Base-by-base conservation (phyloP, 2,797 vertebrate genomes). In the Myripristis murdjan region DNA sequence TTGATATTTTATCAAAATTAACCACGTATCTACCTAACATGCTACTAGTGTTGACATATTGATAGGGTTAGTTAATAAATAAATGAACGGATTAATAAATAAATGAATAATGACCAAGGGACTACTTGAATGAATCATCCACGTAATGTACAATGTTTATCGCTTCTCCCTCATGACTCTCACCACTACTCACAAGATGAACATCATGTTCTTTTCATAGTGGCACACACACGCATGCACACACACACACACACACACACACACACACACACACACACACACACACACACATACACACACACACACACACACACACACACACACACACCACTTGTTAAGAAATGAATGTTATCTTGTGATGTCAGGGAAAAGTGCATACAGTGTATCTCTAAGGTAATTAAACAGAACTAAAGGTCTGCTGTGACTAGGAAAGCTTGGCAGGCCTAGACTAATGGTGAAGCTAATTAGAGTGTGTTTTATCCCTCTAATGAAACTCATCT, bases 401-500 rank as follows among this genome's bases (percentile, higher is more conserved):
- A 91, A 87, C 70, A 67, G 69, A 89, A 91, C 79, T 86, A 86
- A 90, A 90, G 91, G 90, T 91, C 89, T 91, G 83, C 75, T 83
- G 85, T 91, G 89, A 89, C 84, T 84, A 59, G 68, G 75, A 88
- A 82, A 69, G 54, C 77, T 90, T 88, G 88, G 83, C 86, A 87
- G 82, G 69, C 52, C 67, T 62, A 75, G 84, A 86, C 87, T 91
- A 91, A 90, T 91, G 83, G 85, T 89, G 83, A 87, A 88, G 87
- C 90, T 91, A 92, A 93, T 92, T 92, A 93, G 87, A 90, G 86
- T 83, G 78, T 90, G 84, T 92, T 92, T 90, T 84, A 92, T 86
- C 79, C 87, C 75, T 22, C 55, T 88, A 89, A 90, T 92, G 88
- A 92, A 91, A 91, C 72, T 82, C 84, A 82, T 90, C 88, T 85